phyloP scores from a whole-genome alignment of 2,113 vertebrate genomes.

The Sceloporus tristichus region DNA sequence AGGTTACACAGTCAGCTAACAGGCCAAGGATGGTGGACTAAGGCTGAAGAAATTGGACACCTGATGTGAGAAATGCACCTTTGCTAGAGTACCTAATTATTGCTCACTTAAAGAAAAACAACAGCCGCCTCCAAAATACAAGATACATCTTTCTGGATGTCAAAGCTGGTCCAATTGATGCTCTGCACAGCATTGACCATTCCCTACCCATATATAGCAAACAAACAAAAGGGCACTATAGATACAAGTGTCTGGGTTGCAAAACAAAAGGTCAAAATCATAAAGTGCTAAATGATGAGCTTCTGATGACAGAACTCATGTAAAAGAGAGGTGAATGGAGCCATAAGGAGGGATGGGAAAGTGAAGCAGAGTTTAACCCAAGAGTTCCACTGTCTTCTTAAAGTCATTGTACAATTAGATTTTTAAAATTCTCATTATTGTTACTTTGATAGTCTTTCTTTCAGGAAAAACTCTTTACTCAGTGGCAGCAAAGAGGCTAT shows the following conservation, averaged over 20 bases:
- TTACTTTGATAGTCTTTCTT: constrained; percentile 60
- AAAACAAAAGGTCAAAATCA: constrained; percentile 57
- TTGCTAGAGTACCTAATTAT: constrained; percentile 68
- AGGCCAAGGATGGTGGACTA: constrained; percentile 49
- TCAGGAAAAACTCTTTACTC: constrained; percentile 23
- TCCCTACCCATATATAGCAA: constrained; percentile 3
- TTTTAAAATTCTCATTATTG: not conserved
- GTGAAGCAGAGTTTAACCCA: constrained; percentile 3
- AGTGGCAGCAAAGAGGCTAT: constrained; percentile 44
- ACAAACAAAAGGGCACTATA: constrained; percentile 6
- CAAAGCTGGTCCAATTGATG: constrained; percentile 49
- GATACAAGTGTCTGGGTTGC: constrained; percentile 61
- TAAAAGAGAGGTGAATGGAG: not conserved
- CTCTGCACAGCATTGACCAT: constrained; percentile 38
- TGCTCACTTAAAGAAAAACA: constrained; percentile 63
- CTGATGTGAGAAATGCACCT: constrained; percentile 53
- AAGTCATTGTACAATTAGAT: not conserved
- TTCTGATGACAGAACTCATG: constrained; percentile 16
- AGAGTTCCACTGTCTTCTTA: constrained; percentile 48
- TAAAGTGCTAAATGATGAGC: constrained; percentile 76
- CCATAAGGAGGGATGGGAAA: constrained; percentile 33
- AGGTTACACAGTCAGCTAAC: constrained; percentile 46
- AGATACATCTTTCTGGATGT: constrained; percentile 30
- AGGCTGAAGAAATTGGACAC: constrained; percentile 57
- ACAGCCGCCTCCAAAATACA: constrained; percentile 31